phyloP scores from a whole-genome alignment of 2,888 invertebrate species.

The Atethmia centrago region DNA sequence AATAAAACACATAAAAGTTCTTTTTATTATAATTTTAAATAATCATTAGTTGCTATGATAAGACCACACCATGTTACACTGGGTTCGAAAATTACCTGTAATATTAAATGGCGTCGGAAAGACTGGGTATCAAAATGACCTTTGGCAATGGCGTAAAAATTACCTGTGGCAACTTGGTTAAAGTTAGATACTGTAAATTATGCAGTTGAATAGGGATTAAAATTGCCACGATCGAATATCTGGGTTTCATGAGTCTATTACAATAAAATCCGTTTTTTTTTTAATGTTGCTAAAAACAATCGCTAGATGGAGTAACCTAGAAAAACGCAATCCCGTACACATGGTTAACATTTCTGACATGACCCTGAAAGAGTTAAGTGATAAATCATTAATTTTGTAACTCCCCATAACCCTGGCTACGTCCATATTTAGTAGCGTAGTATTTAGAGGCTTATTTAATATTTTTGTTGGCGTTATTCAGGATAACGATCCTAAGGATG shows the following conservation, averaged over 20 bases:
- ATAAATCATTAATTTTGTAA: not conserved
- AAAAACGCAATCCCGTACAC: not conserved
- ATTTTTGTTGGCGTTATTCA: conserved; percentile 77
- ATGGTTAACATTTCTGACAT: not conserved
- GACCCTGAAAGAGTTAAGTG: not conserved
- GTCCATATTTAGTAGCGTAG: conserved; percentile 44
- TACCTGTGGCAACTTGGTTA: not conserved
- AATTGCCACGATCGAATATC: not conserved
- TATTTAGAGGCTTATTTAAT: conserved; percentile 78
- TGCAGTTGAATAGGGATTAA: not conserved
- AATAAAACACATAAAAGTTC: too few relatives aligned
- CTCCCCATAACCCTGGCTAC: conserved; percentile 16
- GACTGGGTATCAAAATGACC: not conserved
- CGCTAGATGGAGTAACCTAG: not conserved
- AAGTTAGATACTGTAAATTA: not conserved
- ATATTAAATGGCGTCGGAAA: not conserved
- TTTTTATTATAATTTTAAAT: not conserved
- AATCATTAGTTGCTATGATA: not conserved
- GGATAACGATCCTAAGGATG: conserved; percentile 88
- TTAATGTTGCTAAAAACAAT: not conserved
- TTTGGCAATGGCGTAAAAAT: not conserved
- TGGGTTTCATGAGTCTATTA: not conserved
- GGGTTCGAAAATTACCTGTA: not conserved
- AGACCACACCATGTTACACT: not conserved
- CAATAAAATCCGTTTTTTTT: not conserved